These are phyloP conservation scores for Hemichromis elongatus DNA, from an alignment of 2,113 vertebrate genomes.

Conservation along the genomic window DNA sequence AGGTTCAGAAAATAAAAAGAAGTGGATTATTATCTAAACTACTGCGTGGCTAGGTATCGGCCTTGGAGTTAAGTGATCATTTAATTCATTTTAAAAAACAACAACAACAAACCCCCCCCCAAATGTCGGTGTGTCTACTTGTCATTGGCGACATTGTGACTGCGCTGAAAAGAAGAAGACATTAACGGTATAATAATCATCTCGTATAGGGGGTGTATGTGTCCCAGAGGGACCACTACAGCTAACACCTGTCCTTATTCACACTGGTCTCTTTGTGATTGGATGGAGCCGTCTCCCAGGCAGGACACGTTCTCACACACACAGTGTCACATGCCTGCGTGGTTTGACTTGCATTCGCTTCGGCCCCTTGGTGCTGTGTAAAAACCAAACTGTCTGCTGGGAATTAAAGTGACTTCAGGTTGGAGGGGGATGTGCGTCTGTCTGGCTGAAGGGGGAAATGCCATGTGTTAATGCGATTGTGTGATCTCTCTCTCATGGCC, in stretches of 20 bases:
- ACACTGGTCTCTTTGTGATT: constrained; percentile 1
- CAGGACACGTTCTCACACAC: not conserved
- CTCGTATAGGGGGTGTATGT: not conserved
- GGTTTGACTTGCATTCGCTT: not conserved
- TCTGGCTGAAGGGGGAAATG: constrained; percentile 12
- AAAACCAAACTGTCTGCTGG: not conserved
- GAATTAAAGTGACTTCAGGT: not conserved
- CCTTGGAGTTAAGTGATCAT: not conserved
- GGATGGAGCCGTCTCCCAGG: not conserved
- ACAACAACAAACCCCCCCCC: not conserved
- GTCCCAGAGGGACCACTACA: not conserved
- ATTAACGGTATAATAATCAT: not conserved
- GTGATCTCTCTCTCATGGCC: constrained; percentile 12
- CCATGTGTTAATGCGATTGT: constrained; percentile 33
- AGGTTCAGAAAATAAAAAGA: not conserved
- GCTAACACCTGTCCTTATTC: constrained; percentile 12
- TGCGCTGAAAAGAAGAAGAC: not conserved
- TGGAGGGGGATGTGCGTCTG: not conserved
- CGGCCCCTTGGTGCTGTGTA: not conserved
- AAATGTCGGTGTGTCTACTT: not conserved
- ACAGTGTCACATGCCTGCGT: not conserved
- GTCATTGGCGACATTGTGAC: not conserved
- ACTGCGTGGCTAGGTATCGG: accelerated
- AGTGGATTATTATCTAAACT: accelerated
- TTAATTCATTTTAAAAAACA: not conserved